Conservation (phyloP, 2,888 invertebrate genomes). For the Sphinx pinastri region DNA sequence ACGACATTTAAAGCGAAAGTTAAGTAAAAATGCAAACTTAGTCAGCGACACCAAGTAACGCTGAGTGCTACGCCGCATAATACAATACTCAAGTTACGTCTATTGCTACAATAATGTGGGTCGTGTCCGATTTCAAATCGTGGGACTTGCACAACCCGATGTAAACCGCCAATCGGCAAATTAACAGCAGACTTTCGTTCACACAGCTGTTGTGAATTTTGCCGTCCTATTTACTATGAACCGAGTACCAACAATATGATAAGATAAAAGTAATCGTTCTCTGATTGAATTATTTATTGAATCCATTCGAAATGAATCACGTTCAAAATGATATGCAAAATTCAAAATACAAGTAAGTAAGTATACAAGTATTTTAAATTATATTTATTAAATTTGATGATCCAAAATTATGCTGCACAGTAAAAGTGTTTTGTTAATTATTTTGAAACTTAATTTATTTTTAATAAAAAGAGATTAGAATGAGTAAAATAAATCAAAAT, state of each 20-base stretch:
- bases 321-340: neutral
- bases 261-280: constrained; percentile 47
- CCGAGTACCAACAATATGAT: constrained; percentile 37
- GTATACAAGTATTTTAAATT: too few relatives aligned
- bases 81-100: constrained; percentile 67
- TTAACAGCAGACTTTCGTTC: constrained; percentile 48
- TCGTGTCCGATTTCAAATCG: constrained; percentile 74
- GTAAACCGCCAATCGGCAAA: constrained; percentile 48
- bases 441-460: constrained; percentile 1
- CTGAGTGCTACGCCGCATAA: constrained; percentile 47
- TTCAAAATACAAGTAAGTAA: neutral
- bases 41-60: constrained; percentile 17
- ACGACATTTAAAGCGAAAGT: constrained; percentile 3
- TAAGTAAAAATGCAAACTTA: constrained; percentile 5
- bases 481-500: constrained; percentile 30
- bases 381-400: too few relatives aligned
- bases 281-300: constrained; percentile 42
- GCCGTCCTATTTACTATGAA: constrained; percentile 13
- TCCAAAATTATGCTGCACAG: too few relatives aligned
- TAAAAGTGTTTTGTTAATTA: too few relatives aligned
- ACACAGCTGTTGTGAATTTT: constrained; percentile 28
- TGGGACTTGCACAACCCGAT: constrained; percentile 62
- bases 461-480: neutral
- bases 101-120: constrained; percentile 74
- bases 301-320: constrained; percentile 24